Evolutionary conservation across 1,140 invertebrate genomes (phyloP), one percentile per base, ranked within the genome.

Genomic region (Drosophila leontia): DNA sequence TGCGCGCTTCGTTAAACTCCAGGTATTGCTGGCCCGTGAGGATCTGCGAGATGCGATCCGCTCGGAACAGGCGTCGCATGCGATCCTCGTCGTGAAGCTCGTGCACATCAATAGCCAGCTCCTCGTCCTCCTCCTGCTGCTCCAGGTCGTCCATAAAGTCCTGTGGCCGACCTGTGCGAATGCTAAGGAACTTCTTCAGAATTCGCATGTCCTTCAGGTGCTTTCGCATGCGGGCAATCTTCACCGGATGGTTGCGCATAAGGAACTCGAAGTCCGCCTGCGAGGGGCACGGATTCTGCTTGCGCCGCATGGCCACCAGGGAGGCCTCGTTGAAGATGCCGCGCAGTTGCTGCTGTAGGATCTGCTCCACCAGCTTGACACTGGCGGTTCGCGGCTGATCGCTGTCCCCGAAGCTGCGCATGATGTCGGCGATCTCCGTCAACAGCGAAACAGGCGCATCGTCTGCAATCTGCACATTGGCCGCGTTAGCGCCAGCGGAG

Each of bases 261-360:
- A 93, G 57, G 45, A 93, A 93, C 63, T 93, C 92, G 55, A 93
- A 93, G 53, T 93, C 92, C 9, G 82, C 84, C 55, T 91, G 92
- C 7, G 91, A 91, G 8, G 92, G 92, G 15, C 83, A 86, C 1
- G 91, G 79, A 32, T 82, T 91, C 45, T 87, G 85, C 41, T 92
- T 92, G 6, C 92, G 91, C 0, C 82, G 84, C 80, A 93, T 86
- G 6, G 92, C 91, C 15, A 92, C 82, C 34, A 92, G 39, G 1
- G 91, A 92, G 7, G 91, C 92, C 51, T 92, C 91, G 42, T 86
- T 91, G n/a, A 93, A 91, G 35, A 93, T 92, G 0, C 88, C 92
- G 7, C 91, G 78, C 23, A 93, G 44, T 53, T 93, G 92, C 70
- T 93, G 92, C 45, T 93, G 88, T 5, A 93, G 59, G 42, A 93